Percentiles rank a stretch among this genome's conserved stretches.
These are phyloP conservation scores for Nebria brevicollis DNA, from an alignment of 2,888 invertebrate genomes.

Conservation along the genomic window DNA sequence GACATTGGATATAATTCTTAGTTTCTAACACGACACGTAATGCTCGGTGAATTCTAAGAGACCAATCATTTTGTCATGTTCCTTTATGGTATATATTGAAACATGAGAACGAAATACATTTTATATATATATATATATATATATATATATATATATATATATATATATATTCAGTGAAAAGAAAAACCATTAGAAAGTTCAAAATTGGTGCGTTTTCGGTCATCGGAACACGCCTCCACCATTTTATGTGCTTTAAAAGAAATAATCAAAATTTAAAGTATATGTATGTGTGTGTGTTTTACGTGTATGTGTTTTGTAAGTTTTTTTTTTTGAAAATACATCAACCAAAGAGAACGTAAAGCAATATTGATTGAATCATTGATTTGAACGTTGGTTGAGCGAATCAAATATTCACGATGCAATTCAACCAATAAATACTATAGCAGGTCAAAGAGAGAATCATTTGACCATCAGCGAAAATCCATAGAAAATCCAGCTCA, in stretches of 20 bases:
- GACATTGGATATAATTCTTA: not conserved
- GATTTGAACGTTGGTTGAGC: not conserved
- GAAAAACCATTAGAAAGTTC: no score
- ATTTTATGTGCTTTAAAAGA: no score
- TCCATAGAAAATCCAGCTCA: not conserved
- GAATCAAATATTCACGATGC: conserved; percentile 16
- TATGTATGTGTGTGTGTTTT: no score
- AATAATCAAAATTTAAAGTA: no score
- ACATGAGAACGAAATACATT: no score
- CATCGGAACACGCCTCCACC: no score
- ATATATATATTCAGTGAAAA: no score
- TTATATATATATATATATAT: no score
- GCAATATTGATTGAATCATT: conserved; percentile 26
- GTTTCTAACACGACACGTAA: not conserved
- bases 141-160: no score
- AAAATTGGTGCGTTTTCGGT: no score
- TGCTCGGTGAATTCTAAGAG: not conserved
- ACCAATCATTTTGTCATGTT: not conserved
- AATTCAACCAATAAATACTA: conserved; percentile 21
- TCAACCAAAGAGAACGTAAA: not conserved
- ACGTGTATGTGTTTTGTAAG: not conserved
- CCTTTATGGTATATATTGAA: not conserved
- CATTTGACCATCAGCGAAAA: not conserved
- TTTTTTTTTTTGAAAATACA: not conserved
- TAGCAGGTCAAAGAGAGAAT: not conserved